phyloP scores from a whole-genome alignment of 2,888 invertebrate species.

The Ochropleura plecta region DNA sequence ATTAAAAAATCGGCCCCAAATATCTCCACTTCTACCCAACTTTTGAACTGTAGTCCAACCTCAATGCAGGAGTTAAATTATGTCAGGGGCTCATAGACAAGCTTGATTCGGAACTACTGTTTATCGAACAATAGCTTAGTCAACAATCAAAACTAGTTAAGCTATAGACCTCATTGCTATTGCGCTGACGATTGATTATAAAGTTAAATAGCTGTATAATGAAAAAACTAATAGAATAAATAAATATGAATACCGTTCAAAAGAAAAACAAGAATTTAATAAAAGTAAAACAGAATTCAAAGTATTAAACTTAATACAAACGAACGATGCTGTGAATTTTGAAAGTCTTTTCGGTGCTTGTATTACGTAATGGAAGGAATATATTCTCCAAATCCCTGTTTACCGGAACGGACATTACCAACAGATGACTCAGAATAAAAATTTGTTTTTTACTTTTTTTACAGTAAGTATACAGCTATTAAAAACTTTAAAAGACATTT shows the following conservation, averaged over 20 bases:
- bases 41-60: conserved; percentile 1
- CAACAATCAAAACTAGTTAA: conserved; percentile 11
- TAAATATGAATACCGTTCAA: not conserved
- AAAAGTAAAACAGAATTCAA: not conserved
- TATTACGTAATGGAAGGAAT: conserved; percentile 38
- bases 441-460: conserved; percentile 28
- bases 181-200: not conserved
- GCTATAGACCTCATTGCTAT: conserved; percentile 1
- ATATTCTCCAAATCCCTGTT: conserved; percentile 46
- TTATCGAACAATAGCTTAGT: conserved; percentile 41
- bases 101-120: conserved; percentile 46
- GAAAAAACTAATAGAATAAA: not conserved
- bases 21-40: conserved; percentile 1
- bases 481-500: conserved; percentile 1
- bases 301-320: conserved; percentile 26
- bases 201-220: not conserved
- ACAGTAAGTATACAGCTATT: not conserved
- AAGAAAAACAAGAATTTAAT: not conserved
- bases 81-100: conserved; percentile 44
- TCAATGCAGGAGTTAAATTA: conserved; percentile 25
- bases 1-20: not conserved
- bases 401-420: conserved; percentile 37
- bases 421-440: conserved; percentile 43
- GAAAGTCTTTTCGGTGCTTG: conserved; percentile 20
- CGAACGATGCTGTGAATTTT: conserved; percentile 5